A percentile compares a stretch with the other conserved stretches of the same genome.
Evolutionary conservation across 30 jellyfish, hydroid and myxozoan species (phyloP).

Genomic region (Aurelia aurita): DNA sequence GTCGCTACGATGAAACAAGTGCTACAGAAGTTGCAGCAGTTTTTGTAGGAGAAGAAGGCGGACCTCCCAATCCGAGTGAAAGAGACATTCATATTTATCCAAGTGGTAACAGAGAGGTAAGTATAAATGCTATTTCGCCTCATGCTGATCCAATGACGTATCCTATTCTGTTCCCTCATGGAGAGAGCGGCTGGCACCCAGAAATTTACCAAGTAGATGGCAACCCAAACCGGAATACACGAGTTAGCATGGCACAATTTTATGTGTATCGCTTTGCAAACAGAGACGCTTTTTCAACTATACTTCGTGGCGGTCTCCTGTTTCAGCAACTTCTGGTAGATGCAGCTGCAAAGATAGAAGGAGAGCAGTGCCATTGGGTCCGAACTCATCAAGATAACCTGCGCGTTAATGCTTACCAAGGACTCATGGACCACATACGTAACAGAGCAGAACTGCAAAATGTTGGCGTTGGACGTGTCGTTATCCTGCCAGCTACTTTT

Average conservation of each 20-base stretch:
- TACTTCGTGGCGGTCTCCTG: neutral
- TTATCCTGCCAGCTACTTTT: constrained; percentile 32
- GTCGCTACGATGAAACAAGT: too few species aligned
- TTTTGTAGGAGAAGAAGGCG: neutral
- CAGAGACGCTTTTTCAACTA: neutral
- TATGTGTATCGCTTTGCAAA: neutral
- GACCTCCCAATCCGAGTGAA: neutral
- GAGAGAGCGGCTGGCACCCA: constrained; percentile 39
- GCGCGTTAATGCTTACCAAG: neutral
- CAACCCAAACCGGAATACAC: neutral
- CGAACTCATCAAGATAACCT: neutral
- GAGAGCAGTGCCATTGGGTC: neutral
- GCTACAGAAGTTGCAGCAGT: too few species aligned
- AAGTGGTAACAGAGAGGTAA: neutral
- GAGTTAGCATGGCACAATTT: neutral
- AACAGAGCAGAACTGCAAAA: neutral
- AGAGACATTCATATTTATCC: neutral
- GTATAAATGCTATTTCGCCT: neutral
- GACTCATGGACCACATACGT: neutral
- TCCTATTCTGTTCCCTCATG: constrained; percentile 49
- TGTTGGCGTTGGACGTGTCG: constrained; percentile 43
- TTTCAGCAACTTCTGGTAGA: neutral
- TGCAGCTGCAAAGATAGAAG: neutral
- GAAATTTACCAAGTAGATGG: neutral
- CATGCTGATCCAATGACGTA: constrained; percentile 55